A percentile compares a stretch with the other conserved stretches of the same genome.
Evolutionary conservation across 2,113 vertebrate genomes (phyloP).

Genomic region (Pteronura brasiliensis): DNA sequence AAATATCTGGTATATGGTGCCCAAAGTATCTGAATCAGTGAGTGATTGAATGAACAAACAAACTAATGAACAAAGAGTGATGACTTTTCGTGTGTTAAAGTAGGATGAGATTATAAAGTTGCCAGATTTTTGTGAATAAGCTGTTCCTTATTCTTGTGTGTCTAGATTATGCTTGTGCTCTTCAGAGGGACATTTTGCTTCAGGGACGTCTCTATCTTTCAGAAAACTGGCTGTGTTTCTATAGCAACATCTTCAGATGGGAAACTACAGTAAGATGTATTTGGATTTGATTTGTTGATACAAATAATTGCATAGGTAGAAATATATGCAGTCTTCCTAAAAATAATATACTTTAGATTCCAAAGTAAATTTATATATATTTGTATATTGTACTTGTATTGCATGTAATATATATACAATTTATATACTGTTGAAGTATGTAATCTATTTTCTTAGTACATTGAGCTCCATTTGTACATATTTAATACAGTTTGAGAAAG

Average conservation of each 20-base stretch:
- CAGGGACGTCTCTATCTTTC: slow-evolving; percentile 95
- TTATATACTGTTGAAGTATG: not conserved
- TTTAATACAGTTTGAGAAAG: slow-evolving; percentile 31
- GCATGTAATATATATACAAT: not conserved
- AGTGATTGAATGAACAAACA: not conserved
- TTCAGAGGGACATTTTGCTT: slow-evolving; percentile 95
- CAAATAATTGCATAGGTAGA: slow-evolving; percentile 34
- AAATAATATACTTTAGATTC: slow-evolving; percentile 17
- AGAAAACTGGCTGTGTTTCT: slow-evolving; percentile 94
- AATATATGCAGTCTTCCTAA: not conserved
- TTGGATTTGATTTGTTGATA: slow-evolving; percentile 50
- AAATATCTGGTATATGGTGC: not conserved
- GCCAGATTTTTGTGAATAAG: slow-evolving; percentile 26
- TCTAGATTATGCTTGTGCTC: slow-evolving; percentile 93
- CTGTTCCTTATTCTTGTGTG: slow-evolving; percentile 45
- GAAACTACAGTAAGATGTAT: slow-evolving; percentile 89
- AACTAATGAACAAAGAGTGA: not conserved
- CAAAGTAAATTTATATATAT: slow-evolving; percentile 38
- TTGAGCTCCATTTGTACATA: not conserved
- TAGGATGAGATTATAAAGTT: not conserved
- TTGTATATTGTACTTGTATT: not conserved
- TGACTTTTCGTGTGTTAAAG: not conserved
- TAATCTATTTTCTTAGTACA: slow-evolving; percentile 42
- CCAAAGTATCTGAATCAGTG: not conserved
- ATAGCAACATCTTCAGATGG: slow-evolving; percentile 96